Evolutionary conservation across 2,113 vertebrate species (phyloP), one percentile per base, ranked within the genome.

Genomic region (Pavo muticus): DNA sequence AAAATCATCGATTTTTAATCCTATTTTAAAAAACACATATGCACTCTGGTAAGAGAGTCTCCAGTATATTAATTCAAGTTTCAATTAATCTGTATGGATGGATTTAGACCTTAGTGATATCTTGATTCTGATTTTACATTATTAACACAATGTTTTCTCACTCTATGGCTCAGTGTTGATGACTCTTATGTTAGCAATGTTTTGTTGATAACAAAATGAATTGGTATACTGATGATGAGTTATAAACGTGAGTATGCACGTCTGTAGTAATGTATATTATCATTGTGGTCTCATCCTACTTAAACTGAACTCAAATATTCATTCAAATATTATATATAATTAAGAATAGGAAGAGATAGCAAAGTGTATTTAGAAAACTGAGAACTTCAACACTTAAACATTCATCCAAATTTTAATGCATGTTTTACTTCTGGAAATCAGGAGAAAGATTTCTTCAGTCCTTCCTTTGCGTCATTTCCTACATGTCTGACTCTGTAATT

Each of bases 401-500:
- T 64, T 35, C n/a, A 23, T 42, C 20, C 18, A 19, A 12, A 20
- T 52, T 6, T 64, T 32, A 63, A 44, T 27, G 20, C 11, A 4
- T 52, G 15, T 90, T 83, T 69, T 44, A 14, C 37, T 65, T 85
- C 56, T 85, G 30, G 39, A 69, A 57, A n/a, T 1, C 3, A 35
- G 63, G 4, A 44, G 35, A 39, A 39, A 88, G 11, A 4, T 56
- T 68, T 63, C 50, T 56, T 81, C 29, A n/a, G 7, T 68, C 75
- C 13, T 47, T 81, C 14, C 8, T 90, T 71, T 3, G 0, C 20
- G 1, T 17, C 3, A 69, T 77, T 84, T 77, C 32, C 10, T 60
- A 1, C 3, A 1, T 21, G 14, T 57, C 13, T 0, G 0, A 14
- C 57, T 60, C 30, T 73, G 70, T 56, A 35, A 27, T 23, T 11